Base-by-base conservation (phyloP, 2,888 invertebrate species). In the Entomobrya proxima region DNA sequence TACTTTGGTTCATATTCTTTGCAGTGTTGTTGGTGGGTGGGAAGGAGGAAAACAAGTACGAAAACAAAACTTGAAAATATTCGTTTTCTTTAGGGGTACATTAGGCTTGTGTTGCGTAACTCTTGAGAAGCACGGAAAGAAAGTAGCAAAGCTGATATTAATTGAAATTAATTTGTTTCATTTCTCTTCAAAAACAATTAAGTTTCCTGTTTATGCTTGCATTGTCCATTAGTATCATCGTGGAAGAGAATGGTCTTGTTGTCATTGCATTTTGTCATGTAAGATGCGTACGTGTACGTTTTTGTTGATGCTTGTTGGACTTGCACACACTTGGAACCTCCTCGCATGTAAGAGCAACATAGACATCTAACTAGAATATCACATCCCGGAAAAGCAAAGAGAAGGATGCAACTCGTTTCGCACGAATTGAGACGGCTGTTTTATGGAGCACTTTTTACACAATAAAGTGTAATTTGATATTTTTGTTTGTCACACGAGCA, bases 101-200 rank as follows among this genome's bases (percentile, higher is more conserved):
- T 44, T 44, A 15, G 7, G 44, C 9, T 11, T 44, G 44, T 44
- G 44, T 44, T 44, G 7, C 15, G 15, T 44, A 44, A 44, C 7
- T 58, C 24, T 30, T 4, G 37, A 7, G 64, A 64, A 4, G 27
- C 5, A 35, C 18, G 9, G 37, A 64, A 35, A 11, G n/a, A 61
- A 32, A 74, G 27, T 35, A 76, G 40, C 74, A 78, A 86, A 86
- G 80, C 52, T 87, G 75, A 80, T 80, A 61, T 80, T 87, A 87
- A 84, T 87, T 87, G 84, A 87, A 87, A 87, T 87, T 84, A 87
- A 87, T 87, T 87, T 87, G 80, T 61, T 61, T 77, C 87, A 77
- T 84, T 84, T 87, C 79, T 75, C 76, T 80, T 84, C 69, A 35
- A 69, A 15, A 84, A 44, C 69, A 61, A 86, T 86, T 83, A 86